These are phyloP conservation scores for Falco novaeseelandiae DNA, from an alignment of 2,797 vertebrate genomes.

Conservation along the genomic window DNA sequence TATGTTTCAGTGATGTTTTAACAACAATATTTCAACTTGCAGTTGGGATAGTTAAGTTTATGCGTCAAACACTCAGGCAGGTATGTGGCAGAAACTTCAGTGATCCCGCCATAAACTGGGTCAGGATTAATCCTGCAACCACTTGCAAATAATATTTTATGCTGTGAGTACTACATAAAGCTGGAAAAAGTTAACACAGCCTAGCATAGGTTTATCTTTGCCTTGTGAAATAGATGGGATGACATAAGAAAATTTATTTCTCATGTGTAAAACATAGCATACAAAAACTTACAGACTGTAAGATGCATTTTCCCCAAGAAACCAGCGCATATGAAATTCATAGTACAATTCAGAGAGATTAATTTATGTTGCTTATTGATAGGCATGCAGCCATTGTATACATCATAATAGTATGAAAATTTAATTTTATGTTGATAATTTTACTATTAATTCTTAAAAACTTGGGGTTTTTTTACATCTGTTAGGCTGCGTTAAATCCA, in stretches of 20 bases:
- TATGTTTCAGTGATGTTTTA: not conserved
- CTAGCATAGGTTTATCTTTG: not conserved
- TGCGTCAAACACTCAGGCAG: not conserved
- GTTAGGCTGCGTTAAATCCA: not conserved
- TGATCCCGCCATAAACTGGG: not conserved
- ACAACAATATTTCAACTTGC: not conserved
- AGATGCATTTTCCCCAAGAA: not conserved
- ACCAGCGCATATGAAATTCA: not conserved
- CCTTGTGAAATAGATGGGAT: not conserved
- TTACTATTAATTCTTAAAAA: constrained; percentile 2
- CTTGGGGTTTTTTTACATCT: not conserved
- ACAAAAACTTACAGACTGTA: not conserved
- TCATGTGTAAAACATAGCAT: not conserved
- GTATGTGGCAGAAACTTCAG: not conserved
- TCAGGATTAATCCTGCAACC: not conserved
- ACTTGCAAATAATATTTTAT: not conserved
- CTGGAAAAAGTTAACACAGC: not conserved
- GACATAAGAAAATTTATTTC: not conserved
- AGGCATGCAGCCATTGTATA: not conserved
- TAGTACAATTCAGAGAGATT: not conserved
- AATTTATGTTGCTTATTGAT: constrained; percentile 17
- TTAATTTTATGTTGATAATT: constrained; percentile 7
- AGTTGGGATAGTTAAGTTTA: not conserved
- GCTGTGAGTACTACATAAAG: not conserved
- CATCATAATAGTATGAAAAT: not conserved